Conservation (phyloP, 2,888 invertebrate genomes). For the Andricus quercusramuli region DNA sequence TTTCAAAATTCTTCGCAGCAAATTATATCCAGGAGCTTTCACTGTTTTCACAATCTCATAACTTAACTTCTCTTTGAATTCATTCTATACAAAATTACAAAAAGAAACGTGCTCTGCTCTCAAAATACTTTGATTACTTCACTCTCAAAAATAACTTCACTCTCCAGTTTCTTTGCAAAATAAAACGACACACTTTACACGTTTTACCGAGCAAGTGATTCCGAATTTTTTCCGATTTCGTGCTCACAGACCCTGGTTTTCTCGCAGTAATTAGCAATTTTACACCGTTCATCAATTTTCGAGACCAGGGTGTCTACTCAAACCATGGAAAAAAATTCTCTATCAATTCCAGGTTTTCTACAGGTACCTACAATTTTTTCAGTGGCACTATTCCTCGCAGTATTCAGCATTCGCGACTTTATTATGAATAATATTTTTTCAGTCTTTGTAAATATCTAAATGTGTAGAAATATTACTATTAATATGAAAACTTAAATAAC, state of each 20-base stretch:
- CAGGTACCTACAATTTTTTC: too few relatives aligned
- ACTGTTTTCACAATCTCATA: background rate
- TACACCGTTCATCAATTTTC: background rate
- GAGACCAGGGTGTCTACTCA: too few relatives aligned
- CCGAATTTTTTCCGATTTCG: conserved; percentile 15
- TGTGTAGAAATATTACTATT: too few relatives aligned
- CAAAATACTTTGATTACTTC: background rate
- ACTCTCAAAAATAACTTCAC: background rate
- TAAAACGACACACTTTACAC: background rate
- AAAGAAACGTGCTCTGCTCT: background rate
- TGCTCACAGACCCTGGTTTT: conserved; percentile 5
- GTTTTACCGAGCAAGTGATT: conserved; percentile 11
- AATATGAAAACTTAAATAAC: too few relatives aligned
- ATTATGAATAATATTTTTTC: too few relatives aligned
- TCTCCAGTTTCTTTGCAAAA: background rate
- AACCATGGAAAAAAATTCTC: too few relatives aligned
- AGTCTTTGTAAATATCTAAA: too few relatives aligned
- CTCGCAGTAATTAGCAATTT: background rate
- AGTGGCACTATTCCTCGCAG: too few relatives aligned
- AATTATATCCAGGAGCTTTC: background rate
- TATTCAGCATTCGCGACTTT: too few relatives aligned
- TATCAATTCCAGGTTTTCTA: too few relatives aligned
- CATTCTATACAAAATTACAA: conserved; percentile 11
- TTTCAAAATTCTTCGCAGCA: background rate
- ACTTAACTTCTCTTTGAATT: background rate